Evolutionary conservation across 2,888 invertebrate species (phyloP).

Genomic region (Noctua fimbriata): DNA sequence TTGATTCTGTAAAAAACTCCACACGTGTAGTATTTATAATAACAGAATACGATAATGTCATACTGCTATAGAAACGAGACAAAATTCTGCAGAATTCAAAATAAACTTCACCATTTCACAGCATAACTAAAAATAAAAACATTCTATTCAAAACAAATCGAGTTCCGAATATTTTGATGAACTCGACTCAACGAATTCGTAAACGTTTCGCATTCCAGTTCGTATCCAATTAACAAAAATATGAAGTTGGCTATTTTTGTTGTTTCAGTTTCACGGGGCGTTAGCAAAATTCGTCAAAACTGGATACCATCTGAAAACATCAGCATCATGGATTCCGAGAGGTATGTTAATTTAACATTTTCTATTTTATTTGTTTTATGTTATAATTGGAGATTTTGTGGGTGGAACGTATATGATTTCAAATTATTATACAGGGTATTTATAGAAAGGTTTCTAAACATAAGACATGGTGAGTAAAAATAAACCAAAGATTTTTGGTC

Average conservation of each 20-base stretch:
- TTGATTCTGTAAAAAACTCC: not conserved
- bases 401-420: not conserved
- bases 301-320: slow-evolving; percentile 76
- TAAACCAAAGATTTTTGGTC: too few relatives aligned
- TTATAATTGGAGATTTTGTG: slow-evolving; percentile 3
- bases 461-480: not conserved
- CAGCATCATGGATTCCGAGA: slow-evolving; percentile 85
- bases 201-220: slow-evolving; percentile 38
- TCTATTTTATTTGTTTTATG: not conserved
- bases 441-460: not conserved
- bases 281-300: slow-evolving; percentile 73
- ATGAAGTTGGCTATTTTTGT: slow-evolving; percentile 59
- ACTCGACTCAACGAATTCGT: slow-evolving; percentile 24
- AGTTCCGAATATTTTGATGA: slow-evolving; percentile 21
- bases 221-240: slow-evolving; percentile 66
- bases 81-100: not conserved
- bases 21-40: not conserved
- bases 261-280: slow-evolving; percentile 70
- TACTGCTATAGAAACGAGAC: not conserved
- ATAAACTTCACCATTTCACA: not conserved
- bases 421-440: not conserved
- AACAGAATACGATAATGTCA: not conserved
- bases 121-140: slow-evolving; percentile 1
- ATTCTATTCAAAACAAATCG: slow-evolving; percentile 17
- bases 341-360: slow-evolving; percentile 70